Conservation (phyloP, 2,888 invertebrate species). For the Volucella inanis region DNA sequence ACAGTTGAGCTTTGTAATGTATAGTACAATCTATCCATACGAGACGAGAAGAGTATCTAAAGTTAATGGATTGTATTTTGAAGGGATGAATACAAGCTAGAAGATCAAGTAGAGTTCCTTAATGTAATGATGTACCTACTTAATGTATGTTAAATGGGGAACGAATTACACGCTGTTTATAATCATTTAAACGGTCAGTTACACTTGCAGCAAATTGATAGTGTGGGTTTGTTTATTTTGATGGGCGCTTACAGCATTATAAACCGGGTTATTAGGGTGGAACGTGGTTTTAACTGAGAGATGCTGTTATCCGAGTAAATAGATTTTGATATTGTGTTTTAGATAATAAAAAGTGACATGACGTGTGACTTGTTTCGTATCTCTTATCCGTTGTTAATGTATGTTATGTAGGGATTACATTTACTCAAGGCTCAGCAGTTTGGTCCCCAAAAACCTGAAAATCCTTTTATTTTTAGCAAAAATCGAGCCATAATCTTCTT, state of each 20-base stretch:
- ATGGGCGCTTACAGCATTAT: neutral
- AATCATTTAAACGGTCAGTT: slow-evolving; percentile 69
- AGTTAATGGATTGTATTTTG: slow-evolving; percentile 28
- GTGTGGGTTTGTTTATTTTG: slow-evolving; percentile 48
- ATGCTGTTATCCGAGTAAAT: no score
- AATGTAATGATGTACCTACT: slow-evolving; percentile 51
- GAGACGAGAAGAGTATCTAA: neutral
- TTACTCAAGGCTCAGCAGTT: no score
- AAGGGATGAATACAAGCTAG: slow-evolving; percentile 48
- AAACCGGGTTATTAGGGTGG: neutral
- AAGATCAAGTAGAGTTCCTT: slow-evolving; percentile 54
- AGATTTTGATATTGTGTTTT: no score
- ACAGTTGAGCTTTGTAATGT: neutral
- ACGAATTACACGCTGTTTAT: slow-evolving; percentile 62
- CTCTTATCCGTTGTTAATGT: no score
- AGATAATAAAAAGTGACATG: no score
- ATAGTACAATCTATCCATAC: no score
- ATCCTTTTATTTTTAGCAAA: no score
- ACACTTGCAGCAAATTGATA: slow-evolving; percentile 41
- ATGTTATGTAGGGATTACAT: no score
- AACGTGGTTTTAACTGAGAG: no score
- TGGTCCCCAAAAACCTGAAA: no score
- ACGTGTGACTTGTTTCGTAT: no score
- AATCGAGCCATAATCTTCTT: no score
- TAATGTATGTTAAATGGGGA: slow-evolving; percentile 51